Conservation (phyloP, 2,888 invertebrate genomes). For the Lycocerus yunnanus region DNA sequence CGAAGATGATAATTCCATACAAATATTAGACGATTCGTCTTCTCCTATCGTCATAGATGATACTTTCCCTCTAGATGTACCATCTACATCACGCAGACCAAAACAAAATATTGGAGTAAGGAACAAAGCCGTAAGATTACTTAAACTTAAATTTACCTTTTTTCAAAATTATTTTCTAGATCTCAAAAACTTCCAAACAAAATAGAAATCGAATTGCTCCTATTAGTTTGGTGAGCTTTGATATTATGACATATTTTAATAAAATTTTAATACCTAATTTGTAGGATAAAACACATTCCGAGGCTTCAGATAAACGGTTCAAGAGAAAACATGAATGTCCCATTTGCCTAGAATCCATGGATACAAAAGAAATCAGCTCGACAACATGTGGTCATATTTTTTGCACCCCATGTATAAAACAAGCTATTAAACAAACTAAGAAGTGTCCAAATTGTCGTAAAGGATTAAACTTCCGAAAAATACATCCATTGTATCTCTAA, state of each 20-base stretch:
- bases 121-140: neutral
- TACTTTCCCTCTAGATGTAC: neutral
- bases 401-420: slow-evolving; percentile 33
- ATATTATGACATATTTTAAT: neutral
- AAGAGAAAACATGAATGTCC: slow-evolving; percentile 23
- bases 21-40: neutral
- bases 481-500: slow-evolving; percentile 35
- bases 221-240: neutral
- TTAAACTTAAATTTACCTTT: neutral
- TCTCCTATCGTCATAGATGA: too few species aligned
- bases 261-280: neutral
- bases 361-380: slow-evolving; percentile 26
- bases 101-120: neutral
- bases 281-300: neutral
- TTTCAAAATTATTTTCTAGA: neutral
- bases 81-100: neutral
- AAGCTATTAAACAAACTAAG: slow-evolving; percentile 24
- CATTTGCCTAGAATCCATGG: slow-evolving; percentile 34
- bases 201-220: neutral
- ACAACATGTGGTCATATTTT: slow-evolving; percentile 39
- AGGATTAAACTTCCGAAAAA: slow-evolving; percentile 32
- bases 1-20: neutral
- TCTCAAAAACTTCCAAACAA: neutral
- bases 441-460: slow-evolving; percentile 37
- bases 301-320: neutral